A percentile compares a stretch with the other conserved stretches of the same genome.
phyloP scores from a whole-genome alignment of 1,140 invertebrate species.

The Sitophilus oryzae region DNA sequence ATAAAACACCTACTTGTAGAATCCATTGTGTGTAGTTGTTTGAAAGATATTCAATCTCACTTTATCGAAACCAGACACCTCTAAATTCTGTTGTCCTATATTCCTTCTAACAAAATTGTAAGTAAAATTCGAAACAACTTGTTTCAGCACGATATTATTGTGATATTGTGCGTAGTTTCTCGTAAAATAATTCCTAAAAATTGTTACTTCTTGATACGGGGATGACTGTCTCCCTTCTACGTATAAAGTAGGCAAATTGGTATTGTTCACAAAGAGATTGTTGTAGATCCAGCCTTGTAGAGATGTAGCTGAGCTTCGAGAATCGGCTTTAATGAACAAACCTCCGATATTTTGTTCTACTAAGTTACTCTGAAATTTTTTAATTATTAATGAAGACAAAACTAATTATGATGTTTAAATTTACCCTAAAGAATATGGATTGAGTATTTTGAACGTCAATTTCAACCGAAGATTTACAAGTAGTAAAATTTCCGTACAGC shows the following conservation, averaged over 20 bases:
- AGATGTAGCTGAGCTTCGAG: slow-evolving; percentile 77
- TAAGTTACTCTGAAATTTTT: slow-evolving; percentile 77
- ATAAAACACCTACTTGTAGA: slow-evolving; percentile 67
- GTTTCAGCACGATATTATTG: slow-evolving; percentile 73
- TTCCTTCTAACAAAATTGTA: slow-evolving; percentile 89
- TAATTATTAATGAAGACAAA: no score
- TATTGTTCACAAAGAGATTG: slow-evolving; percentile 85
- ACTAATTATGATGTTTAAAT: no score
- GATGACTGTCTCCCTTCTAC: slow-evolving; percentile 77
- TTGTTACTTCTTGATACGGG: slow-evolving; percentile 83
- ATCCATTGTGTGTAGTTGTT: slow-evolving; percentile 84
- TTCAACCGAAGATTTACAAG: slow-evolving; percentile 72
- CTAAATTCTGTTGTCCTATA: slow-evolving; percentile 80
- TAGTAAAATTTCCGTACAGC: slow-evolving; percentile 92
- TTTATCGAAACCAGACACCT: slow-evolving; percentile 87
- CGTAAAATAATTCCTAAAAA: slow-evolving; percentile 87
- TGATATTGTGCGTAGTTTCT: slow-evolving; percentile 70
- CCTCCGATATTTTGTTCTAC: slow-evolving; percentile 84
- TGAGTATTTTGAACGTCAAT: slow-evolving; percentile 94
- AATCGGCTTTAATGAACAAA: slow-evolving; percentile 78
- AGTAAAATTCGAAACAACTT: slow-evolving; percentile 92
- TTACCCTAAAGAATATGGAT: slow-evolving; percentile 77
- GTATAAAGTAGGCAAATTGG: slow-evolving; percentile 75
- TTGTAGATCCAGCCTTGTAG: slow-evolving; percentile 82
- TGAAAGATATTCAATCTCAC: slow-evolving; percentile 87